phyloP scores from a whole-genome alignment of 1,140 invertebrate genomes.

The Pogonomyrmex californicus region DNA sequence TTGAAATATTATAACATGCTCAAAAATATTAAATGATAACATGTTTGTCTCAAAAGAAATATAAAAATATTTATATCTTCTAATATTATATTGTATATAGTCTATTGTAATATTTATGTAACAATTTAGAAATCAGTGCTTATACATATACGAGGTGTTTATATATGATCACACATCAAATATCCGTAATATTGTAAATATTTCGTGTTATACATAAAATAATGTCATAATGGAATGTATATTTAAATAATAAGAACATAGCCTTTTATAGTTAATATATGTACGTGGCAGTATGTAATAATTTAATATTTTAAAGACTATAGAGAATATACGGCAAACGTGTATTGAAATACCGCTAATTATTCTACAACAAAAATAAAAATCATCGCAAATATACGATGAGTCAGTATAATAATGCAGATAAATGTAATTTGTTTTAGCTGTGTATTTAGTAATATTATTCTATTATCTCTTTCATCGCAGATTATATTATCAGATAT shows the following conservation, averaged over 20 bases:
- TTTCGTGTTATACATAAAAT: slow-evolving; percentile 54
- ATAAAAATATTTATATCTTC: slow-evolving; percentile 52
- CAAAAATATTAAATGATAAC: slow-evolving; percentile 46
- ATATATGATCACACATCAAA: background rate
- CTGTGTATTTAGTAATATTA: slow-evolving; percentile 12
- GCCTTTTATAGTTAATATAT: slow-evolving; percentile 40
- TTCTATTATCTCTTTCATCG: slow-evolving; percentile 57
- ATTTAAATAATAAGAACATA: slow-evolving; percentile 69
- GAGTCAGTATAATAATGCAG: slow-evolving; percentile 24
- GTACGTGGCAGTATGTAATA: slow-evolving; percentile 66
- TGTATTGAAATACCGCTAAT: slow-evolving; percentile 51
- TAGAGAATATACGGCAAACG: slow-evolving; percentile 29
- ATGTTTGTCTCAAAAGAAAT: slow-evolving; percentile 43
- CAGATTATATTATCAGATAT: slow-evolving; percentile 4
- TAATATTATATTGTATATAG: slow-evolving; percentile 26
- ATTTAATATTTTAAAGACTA: slow-evolving; percentile 46
- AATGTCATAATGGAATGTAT: slow-evolving; percentile 69
- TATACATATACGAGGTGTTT: slow-evolving; percentile 3
- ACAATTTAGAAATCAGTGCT: slow-evolving; percentile 23
- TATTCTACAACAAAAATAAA: slow-evolving; percentile 59
- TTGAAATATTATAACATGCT: slow-evolving; percentile 10
- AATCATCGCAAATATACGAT: slow-evolving; percentile 40
- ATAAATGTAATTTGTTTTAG: slow-evolving; percentile 45
- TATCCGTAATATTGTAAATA: slow-evolving; percentile 23
- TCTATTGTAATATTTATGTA: slow-evolving; percentile 8